Base-by-base conservation (phyloP, 2,888 invertebrate species). In the Rotaria magnacalcarata region DNA sequence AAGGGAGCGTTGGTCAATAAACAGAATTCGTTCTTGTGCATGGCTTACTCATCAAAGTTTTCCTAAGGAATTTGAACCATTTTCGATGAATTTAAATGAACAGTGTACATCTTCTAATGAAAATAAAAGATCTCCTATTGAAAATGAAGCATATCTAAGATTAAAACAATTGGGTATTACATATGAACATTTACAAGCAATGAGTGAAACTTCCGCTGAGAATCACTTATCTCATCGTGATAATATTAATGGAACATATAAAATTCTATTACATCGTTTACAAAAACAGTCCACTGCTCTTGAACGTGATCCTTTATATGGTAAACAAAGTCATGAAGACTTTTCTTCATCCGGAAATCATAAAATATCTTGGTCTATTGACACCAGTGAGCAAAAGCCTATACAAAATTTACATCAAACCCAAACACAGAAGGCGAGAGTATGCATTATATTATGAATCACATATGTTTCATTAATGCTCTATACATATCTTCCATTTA, bases 221-320 rank as follows among this genome's bases (percentile, higher is more conserved):
- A 80, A 80, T 14, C 0, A 10, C n/a, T 21, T 47, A 10, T n/a
- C 47, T 11, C 47, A 43, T n/a, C 80, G n/a, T 47, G 80, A 80
- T 80, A 47, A 19, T 80, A 56, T 86, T 14, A 86, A 86, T 84
- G 94, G 94, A 21, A 93, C 94, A 84, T 94, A 94, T 90, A 92
- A 94, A 84, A 94, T 94, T 87, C 92, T 94, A 56, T 92, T 94
- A 87, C 93, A 94, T 88, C 88, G 89, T 84, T 89, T 91, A 16
- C 91, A 91, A 47, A 86, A 87, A 85, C 75, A 85, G 27, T 80
- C 47, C 2, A 47, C 2, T 43, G 2, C 24, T 80, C n/a, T 80
- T 10, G 80, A 80, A 80, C 47, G 47, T 47, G 8, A 47, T 47
- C n/a, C 24, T 24, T 4, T 67, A 5, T 34, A 67, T 34, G 80